Conservation (phyloP, 2,797 vertebrate genomes). For the Zalophus californianus region DNA sequence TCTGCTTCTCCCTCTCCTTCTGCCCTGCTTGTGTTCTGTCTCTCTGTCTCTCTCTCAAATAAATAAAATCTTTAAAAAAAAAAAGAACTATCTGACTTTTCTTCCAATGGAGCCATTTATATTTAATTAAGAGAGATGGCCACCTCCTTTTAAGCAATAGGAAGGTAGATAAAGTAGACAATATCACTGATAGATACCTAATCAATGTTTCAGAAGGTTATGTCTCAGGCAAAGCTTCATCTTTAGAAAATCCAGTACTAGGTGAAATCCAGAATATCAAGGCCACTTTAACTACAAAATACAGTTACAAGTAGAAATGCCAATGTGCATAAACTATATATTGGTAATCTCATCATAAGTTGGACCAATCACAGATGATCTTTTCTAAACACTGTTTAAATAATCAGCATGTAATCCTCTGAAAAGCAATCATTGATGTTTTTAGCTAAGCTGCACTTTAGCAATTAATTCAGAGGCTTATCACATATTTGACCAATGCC, state of each 20-base stretch:
- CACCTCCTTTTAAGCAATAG: neutral
- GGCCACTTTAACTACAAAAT: neutral
- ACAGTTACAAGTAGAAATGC: neutral
- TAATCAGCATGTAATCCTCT: neutral
- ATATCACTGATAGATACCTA: neutral
- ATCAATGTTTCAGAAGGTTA: neutral
- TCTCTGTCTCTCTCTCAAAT: neutral
- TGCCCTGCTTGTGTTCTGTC: neutral
- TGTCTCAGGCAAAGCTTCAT: neutral
- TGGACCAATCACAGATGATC: neutral
- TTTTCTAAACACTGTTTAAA: neutral
- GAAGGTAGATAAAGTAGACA: neutral
- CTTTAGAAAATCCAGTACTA: neutral
- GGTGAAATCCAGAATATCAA: neutral
- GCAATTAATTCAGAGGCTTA: neutral
- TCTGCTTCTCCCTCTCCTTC: neutral
- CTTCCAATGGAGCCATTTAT: neutral
- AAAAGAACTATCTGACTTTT: constrained; percentile 46
- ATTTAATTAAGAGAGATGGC: neutral
- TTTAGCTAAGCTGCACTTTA: neutral
- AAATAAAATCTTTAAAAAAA: neutral
- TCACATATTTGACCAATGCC: neutral
- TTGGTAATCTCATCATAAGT: neutral
- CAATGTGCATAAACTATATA: neutral
- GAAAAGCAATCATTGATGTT: neutral